Evolutionary conservation across 35 echinoderm and acorn worm genomes (phyloP).

Genomic region (Holothuria glaberrima): DNA sequence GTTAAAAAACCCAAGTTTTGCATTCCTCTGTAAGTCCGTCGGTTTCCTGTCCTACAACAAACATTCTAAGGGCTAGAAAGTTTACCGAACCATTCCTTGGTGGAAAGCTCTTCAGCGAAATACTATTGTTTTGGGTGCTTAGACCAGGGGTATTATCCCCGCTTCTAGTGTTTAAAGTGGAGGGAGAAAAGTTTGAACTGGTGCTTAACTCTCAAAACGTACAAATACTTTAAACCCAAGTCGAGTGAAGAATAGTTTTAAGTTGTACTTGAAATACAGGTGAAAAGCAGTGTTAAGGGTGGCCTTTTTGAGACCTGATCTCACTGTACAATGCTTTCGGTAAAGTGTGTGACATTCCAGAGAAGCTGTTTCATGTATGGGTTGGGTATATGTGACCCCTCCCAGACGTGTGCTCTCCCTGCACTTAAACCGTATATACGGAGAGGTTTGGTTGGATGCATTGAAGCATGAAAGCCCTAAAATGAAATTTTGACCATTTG

Average conservation of each 20-base stretch:
- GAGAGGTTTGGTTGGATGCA: no score
- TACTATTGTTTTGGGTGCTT: background rate
- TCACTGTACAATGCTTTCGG: no score
- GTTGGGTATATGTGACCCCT: no score
- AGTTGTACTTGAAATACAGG: slow-evolving; percentile 39
- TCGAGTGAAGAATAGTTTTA: background rate
- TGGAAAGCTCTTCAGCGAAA: slow-evolving; percentile 22
- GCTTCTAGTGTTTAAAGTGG: slow-evolving; percentile 40
- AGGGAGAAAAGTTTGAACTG: slow-evolving; percentile 13
- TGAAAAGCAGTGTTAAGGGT: slow-evolving; percentile 25
- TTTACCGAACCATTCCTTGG: slow-evolving; percentile 10
- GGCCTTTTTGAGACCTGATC: background rate
- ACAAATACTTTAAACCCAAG: background rate
- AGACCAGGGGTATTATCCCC: slow-evolving; percentile 31
- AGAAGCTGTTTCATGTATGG: no score
- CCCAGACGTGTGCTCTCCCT: no score
- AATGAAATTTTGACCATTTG: no score
- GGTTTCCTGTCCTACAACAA: background rate
- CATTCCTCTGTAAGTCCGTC: background rate
- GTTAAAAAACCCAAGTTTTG: slow-evolving; percentile 18
- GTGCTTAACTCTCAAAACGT: background rate
- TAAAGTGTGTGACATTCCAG: no score
- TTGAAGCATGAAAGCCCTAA: no score
- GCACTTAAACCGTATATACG: no score
- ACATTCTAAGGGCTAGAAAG: background rate